phyloP scores from a whole-genome alignment of 2,113 vertebrate genomes.

The Cynopterus brachyotis region DNA sequence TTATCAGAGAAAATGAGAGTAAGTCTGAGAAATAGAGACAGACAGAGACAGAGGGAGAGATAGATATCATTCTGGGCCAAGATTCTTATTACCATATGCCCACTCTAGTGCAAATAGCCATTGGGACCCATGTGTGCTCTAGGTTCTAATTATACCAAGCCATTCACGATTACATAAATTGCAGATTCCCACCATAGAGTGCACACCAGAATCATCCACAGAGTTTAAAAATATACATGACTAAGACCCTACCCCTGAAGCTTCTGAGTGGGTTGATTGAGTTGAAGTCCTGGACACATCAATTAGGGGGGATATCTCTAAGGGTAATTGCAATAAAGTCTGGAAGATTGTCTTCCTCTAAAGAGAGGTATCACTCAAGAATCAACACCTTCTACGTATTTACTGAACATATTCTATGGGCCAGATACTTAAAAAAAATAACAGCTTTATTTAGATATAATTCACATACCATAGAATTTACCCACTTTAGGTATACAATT shows the following conservation, averaged over 20 bases:
- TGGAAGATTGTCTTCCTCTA: slow-evolving; percentile 26
- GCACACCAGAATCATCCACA: background rate
- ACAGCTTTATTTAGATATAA: background rate
- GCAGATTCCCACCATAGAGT: background rate
- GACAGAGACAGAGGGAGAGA: background rate
- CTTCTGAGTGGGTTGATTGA: background rate
- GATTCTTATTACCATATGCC: background rate
- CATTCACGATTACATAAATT: background rate
- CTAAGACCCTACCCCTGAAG: background rate
- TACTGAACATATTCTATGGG: slow-evolving; percentile 5
- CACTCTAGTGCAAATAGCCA: background rate
- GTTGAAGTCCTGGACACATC: background rate
- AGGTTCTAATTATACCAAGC: background rate
- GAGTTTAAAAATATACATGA: slow-evolving; percentile 6
- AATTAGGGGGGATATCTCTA: background rate
- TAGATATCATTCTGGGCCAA: background rate
- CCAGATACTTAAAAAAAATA: background rate
- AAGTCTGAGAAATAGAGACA: background rate
- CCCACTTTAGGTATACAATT: background rate
- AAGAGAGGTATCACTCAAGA: slow-evolving; percentile 14
- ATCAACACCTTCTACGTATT: background rate
- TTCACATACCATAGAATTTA: background rate
- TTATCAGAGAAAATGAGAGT: background rate
- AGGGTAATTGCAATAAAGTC: background rate
- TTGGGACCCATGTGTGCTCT: background rate